These are phyloP conservation scores for Ellobium chinense DNA, from an alignment of 2,888 invertebrate genomes.

Conservation along the genomic window DNA sequence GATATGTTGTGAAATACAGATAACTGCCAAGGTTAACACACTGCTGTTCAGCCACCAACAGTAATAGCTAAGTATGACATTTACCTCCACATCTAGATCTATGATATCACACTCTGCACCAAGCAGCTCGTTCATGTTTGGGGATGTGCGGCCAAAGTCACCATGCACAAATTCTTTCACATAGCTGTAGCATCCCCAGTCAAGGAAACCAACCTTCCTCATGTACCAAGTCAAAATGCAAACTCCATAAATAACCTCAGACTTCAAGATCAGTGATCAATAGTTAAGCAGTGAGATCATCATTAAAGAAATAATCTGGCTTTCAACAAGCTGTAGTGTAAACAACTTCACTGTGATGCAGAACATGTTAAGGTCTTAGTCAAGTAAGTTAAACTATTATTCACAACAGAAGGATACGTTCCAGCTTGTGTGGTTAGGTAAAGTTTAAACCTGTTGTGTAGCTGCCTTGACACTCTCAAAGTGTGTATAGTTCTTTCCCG, in stretches of 20 bases:
- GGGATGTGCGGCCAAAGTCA: constrained; percentile 93
- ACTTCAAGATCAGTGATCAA: too few relatives aligned
- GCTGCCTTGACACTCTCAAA: constrained; percentile 82
- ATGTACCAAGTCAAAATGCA: too few relatives aligned
- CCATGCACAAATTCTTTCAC: constrained; percentile 98
- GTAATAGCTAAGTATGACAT: background rate
- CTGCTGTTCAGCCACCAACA: too few relatives aligned
- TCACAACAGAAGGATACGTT: constrained; percentile 81
- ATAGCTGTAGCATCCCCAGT: constrained; percentile 82
- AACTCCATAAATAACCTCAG: too few relatives aligned
- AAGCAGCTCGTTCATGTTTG: constrained; percentile 86
- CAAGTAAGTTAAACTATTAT: background rate
- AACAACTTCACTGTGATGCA: too few relatives aligned
- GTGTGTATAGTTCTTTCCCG: constrained; percentile 85
- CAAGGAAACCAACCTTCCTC: too few relatives aligned
- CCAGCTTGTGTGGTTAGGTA: constrained; percentile 91
- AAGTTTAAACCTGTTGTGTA: constrained; percentile 82
- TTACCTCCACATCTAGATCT: constrained; percentile 89
- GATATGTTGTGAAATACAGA: too few relatives aligned
- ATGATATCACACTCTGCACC: constrained; percentile 88
- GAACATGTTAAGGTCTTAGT: too few relatives aligned
- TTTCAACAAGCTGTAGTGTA: too few relatives aligned
- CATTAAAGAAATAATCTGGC: too few relatives aligned
- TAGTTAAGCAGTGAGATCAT: too few relatives aligned
- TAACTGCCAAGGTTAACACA: too few relatives aligned